These are phyloP conservation scores for Microvelia longipes DNA, from an alignment of 1,140 invertebrate genomes.

Conservation along the genomic window DNA sequence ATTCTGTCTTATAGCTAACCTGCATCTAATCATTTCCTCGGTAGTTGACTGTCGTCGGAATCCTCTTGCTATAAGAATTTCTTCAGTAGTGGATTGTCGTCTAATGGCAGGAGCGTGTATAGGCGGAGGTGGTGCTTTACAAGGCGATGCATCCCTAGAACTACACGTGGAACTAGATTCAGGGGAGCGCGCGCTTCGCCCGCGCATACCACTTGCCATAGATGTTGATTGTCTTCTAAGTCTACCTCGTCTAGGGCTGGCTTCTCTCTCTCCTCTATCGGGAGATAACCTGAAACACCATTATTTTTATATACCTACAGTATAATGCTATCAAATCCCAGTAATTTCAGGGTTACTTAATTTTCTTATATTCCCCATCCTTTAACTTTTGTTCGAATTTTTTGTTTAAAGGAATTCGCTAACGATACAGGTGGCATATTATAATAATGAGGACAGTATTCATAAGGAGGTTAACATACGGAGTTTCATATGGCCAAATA, in stretches of 20 bases:
- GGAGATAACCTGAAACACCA: background rate
- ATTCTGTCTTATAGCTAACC: background rate
- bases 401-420: too few species aligned
- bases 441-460: too few species aligned
- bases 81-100: conserved; percentile 76
- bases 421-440: too few species aligned
- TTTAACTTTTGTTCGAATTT: too few species aligned
- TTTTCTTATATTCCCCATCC: too few species aligned
- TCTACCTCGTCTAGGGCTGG: conserved; percentile 47
- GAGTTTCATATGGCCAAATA: too few species aligned
- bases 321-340: too few species aligned
- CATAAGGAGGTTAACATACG: too few species aligned
- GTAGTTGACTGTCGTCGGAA: conserved; percentile 78
- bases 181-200: conserved; percentile 39
- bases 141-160: conserved; percentile 38
- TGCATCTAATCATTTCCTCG: conserved; percentile 77
- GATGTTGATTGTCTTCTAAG: conserved; percentile 29
- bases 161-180: conserved; percentile 55
- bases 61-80: conserved; percentile 75
- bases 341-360: too few species aligned
- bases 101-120: conserved; percentile 53
- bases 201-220: conserved; percentile 28
- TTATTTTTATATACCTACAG: too few species aligned
- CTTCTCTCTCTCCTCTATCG: conserved; percentile 48
- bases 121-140: conserved; percentile 23